Evolutionary conservation across 2,113 vertebrate species (phyloP).

Genomic region (Cochlearius cochlearius): DNA sequence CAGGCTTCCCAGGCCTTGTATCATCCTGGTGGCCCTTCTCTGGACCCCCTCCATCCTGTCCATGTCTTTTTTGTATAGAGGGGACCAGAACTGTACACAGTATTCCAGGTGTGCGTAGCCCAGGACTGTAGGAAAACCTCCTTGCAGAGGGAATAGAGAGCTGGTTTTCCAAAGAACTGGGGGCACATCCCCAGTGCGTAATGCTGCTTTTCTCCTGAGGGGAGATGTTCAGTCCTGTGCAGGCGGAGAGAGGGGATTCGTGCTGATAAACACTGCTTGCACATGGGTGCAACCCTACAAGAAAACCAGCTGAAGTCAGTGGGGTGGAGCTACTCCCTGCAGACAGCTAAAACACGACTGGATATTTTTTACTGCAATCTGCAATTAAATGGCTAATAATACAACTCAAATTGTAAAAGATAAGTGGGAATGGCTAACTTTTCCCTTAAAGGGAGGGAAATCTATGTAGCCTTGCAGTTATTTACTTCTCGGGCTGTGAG

Average conservation of each 20-base stretch:
- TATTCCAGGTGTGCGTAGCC: too few species aligned
- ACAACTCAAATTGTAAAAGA: not conserved
- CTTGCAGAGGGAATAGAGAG: not conserved
- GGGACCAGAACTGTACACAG: too few species aligned
- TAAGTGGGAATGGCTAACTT: not conserved
- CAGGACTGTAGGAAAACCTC: not conserved
- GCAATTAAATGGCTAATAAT: not conserved
- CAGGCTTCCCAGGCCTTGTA: too few species aligned
- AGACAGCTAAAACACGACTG: not conserved
- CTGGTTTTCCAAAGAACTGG: not conserved
- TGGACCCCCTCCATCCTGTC: too few species aligned
- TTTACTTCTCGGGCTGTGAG: not conserved
- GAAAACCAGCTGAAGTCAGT: not conserved
- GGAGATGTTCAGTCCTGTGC: fast-evolving
- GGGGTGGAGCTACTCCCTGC: not conserved
- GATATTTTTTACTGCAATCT: not conserved
- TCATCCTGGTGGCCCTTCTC: too few species aligned
- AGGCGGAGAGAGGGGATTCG: not conserved
- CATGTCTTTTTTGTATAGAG: too few species aligned
- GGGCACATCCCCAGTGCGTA: fast-evolving
- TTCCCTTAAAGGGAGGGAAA: not conserved
- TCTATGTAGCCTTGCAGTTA: not conserved
- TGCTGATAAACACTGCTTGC: not conserved
- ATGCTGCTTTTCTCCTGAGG: not conserved
- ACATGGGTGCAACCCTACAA: not conserved